These are phyloP conservation scores for Pheosia tremula DNA, from an alignment of 2,888 invertebrate genomes.

Conservation along the genomic window DNA sequence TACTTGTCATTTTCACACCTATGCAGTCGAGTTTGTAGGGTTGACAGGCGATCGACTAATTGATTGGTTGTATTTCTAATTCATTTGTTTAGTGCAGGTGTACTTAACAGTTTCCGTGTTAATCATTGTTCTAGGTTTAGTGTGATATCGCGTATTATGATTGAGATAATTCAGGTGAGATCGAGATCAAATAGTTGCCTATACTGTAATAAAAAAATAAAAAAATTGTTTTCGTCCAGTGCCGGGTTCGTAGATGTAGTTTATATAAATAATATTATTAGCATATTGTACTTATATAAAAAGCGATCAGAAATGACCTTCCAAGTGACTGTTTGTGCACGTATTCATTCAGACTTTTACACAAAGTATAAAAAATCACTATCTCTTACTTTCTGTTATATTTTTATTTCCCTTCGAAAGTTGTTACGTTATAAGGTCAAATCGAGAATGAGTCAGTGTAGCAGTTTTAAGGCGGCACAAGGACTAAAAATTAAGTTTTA, in stretches of 20 bases:
- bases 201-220: too few relatives aligned
- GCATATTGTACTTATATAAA: too few relatives aligned
- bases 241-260: too few relatives aligned
- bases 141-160: too few relatives aligned
- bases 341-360: background rate
- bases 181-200: too few relatives aligned
- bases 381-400: conserved; percentile 1
- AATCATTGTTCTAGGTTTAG: too few relatives aligned
- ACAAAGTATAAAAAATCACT: background rate
- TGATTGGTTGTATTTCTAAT: background rate
- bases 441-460: background rate
- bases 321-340: background rate
- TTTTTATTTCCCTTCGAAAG: conserved; percentile 3
- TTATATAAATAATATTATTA: too few relatives aligned
- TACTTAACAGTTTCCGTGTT: too few relatives aligned
- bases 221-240: too few relatives aligned
- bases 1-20: conserved; percentile 77
- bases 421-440: conserved; percentile 2
- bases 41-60: conserved; percentile 27
- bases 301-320: background rate
- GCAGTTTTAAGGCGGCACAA: too few relatives aligned
- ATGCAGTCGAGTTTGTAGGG: conserved; percentile 52
- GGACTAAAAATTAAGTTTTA: conserved; percentile 1
- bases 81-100: too few relatives aligned
- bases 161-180: too few relatives aligned